A percentile compares a stretch with the other conserved stretches of the same genome.
phyloP scores from a whole-genome alignment of 2,888 invertebrate genomes.

The Ramazzottius varieornatus region DNA sequence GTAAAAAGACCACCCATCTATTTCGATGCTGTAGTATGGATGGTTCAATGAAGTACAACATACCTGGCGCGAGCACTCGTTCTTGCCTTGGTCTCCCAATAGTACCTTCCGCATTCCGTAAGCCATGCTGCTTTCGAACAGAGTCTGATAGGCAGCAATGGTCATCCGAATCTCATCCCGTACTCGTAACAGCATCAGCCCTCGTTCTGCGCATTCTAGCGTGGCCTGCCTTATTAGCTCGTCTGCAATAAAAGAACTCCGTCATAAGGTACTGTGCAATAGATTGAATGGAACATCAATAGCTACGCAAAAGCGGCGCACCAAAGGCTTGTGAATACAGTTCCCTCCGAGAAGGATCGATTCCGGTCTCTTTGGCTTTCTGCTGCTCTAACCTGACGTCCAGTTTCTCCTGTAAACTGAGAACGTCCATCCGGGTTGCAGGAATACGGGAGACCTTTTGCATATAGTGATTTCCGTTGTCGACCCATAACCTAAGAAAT shows the following conservation, averaged over 20 bases:
- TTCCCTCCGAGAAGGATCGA: constrained; percentile 72
- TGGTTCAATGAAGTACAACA: no score
- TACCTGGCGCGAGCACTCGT: neutral
- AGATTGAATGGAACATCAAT: neutral
- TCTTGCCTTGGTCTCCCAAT: constrained; percentile 62
- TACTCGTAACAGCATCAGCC: constrained; percentile 62
- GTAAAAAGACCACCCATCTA: neutral
- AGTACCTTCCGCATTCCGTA: constrained; percentile 94
- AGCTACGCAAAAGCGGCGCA: constrained; percentile 17
- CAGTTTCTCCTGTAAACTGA: constrained; percentile 79
- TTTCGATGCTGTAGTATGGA: neutral
- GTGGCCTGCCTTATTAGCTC: constrained; percentile 75
- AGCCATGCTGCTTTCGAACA: constrained; percentile 87
- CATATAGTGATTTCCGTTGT: constrained; percentile 11
- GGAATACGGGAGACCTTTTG: constrained; percentile 72
- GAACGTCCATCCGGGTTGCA: constrained; percentile 76
- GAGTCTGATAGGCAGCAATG: constrained; percentile 75
- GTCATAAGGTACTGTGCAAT: neutral
- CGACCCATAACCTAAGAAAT: neutral
- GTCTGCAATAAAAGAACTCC: constrained; percentile 26
- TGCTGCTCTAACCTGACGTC: constrained; percentile 63
- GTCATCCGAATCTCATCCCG: constrained; percentile 89
- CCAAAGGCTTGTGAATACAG: constrained; percentile 85
- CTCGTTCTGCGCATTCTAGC: constrained; percentile 83
- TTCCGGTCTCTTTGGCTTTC: constrained; percentile 85